phyloP scores from a whole-genome alignment of 2,888 invertebrate genomes.

The Synanthedon vespiformis region DNA sequence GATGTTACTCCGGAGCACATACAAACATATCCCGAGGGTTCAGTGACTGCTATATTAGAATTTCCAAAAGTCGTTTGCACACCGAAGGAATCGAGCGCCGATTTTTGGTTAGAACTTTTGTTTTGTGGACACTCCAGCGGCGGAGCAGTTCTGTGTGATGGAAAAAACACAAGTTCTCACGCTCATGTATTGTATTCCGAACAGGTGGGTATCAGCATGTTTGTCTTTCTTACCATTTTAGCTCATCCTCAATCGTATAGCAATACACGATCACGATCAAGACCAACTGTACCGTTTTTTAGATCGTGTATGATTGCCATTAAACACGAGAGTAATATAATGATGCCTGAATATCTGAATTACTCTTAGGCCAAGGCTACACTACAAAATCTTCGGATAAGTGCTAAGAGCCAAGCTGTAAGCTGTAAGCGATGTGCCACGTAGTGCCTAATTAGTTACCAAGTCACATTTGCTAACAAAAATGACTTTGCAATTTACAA shows the following conservation, averaged over 20 bases:
- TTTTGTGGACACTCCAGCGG: conserved; percentile 79
- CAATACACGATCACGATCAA: not conserved
- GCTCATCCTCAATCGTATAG: not conserved
- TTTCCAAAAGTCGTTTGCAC: conserved; percentile 80
- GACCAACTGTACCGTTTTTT: not conserved
- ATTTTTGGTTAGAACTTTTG: conserved; percentile 82
- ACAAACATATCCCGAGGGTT: conserved; percentile 82
- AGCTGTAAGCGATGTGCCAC: too few species aligned
- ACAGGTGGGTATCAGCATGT: conserved; percentile 61
- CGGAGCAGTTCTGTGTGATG: conserved; percentile 78
- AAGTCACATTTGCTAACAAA: too few species aligned
- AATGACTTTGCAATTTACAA: too few species aligned
- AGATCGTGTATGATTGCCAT: too few species aligned
- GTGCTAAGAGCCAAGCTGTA: too few species aligned
- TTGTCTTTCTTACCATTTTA: not conserved
- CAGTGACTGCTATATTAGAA: conserved; percentile 79
- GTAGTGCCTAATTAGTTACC: too few species aligned
- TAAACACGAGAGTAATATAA: too few species aligned
- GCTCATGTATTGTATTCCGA: conserved; percentile 81
- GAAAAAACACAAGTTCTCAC: conserved; percentile 60
- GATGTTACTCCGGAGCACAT: conserved; percentile 81
- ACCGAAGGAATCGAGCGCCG: conserved; percentile 72
- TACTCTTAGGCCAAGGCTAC: too few species aligned
- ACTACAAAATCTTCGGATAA: too few species aligned
- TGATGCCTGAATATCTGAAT: too few species aligned